Evolutionary conservation across 2,888 invertebrate genomes (phyloP).

Genomic region (Lagria hirta): DNA sequence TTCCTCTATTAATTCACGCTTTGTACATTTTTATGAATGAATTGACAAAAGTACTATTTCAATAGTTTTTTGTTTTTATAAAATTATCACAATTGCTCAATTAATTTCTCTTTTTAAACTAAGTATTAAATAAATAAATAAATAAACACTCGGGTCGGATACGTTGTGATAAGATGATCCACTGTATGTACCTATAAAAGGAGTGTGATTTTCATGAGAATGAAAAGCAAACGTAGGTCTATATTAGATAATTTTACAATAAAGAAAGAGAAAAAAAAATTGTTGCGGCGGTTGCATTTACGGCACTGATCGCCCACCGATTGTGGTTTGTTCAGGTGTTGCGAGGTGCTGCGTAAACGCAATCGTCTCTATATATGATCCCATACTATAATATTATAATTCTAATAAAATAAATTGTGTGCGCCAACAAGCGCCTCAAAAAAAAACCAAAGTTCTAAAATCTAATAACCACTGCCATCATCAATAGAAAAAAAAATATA

Average conservation of each 20-base stretch:
- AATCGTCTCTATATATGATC: neutral
- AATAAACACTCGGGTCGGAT: conserved; percentile 38
- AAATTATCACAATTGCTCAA: conserved; percentile 54
- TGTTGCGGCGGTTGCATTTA: conserved; percentile 1
- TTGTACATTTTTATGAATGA: conserved; percentile 56
- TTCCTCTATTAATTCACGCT: too few species aligned
- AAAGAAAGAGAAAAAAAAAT: conserved; percentile 19
- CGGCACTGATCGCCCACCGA: conserved; percentile 9
- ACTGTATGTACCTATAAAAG: conserved; percentile 28
- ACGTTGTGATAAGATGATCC: conserved; percentile 46
- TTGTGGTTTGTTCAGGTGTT: conserved; percentile 15
- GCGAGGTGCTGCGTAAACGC: conserved; percentile 4
- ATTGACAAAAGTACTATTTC: too few species aligned
- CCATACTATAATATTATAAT: too few species aligned
- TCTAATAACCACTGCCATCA: conserved; percentile 51
- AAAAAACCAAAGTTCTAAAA: too few species aligned
- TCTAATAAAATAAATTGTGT: too few species aligned
- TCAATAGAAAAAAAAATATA: conserved; percentile 37
- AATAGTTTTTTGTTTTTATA: too few species aligned
- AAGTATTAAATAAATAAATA: too few species aligned
- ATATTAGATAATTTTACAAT: conserved; percentile 53
- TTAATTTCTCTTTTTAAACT: too few species aligned
- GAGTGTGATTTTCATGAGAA: conserved; percentile 51
- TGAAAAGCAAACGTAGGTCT: conserved; percentile 55
- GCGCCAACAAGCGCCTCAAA: too few species aligned